Evolutionary conservation across 1,140 invertebrate species (phyloP).

Genomic region (Caerostris darwini): DNA sequence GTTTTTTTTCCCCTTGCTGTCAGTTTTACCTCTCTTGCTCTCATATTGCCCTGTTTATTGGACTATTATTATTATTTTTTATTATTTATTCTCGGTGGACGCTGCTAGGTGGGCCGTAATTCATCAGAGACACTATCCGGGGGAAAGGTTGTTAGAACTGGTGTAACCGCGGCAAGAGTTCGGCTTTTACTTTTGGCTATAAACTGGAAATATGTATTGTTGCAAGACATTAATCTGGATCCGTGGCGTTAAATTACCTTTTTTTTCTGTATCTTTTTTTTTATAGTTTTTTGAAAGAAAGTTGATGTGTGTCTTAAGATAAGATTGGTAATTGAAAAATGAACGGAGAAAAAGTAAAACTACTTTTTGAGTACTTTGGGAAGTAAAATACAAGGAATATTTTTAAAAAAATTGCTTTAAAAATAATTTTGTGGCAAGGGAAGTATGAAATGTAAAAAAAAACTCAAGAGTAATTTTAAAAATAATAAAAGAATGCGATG

Average conservation of each 20-base stretch:
- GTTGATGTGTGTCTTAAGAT: too few species aligned
- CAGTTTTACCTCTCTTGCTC: neutral
- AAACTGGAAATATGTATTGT: conserved; percentile 40
- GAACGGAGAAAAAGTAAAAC: too few species aligned
- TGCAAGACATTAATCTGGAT: neutral
- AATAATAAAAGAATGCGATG: too few species aligned
- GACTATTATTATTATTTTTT: neutral
- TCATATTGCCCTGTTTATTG: conserved; percentile 25
- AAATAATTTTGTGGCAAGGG: too few species aligned
- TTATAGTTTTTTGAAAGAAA: too few species aligned
- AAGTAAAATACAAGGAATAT: too few species aligned
- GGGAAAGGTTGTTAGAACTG: conserved; percentile 17
- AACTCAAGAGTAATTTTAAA: too few species aligned
- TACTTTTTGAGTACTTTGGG: too few species aligned
- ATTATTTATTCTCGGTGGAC: neutral
- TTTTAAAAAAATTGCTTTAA: too few species aligned
- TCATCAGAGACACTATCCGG: conserved; percentile 42
- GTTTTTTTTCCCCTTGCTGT: neutral
- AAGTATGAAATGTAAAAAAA: too few species aligned
- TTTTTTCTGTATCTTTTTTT: neutral
- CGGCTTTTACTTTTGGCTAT: conserved; percentile 1
- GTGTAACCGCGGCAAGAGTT: neutral
- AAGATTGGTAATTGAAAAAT: too few species aligned
- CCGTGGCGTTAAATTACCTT: neutral
- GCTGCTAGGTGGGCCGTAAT: conserved; percentile 47